Evolutionary conservation across 2,797 vertebrate species (phyloP), one percentile per base, ranked within the genome.

Genomic region (Rachycentron canadum): DNA sequence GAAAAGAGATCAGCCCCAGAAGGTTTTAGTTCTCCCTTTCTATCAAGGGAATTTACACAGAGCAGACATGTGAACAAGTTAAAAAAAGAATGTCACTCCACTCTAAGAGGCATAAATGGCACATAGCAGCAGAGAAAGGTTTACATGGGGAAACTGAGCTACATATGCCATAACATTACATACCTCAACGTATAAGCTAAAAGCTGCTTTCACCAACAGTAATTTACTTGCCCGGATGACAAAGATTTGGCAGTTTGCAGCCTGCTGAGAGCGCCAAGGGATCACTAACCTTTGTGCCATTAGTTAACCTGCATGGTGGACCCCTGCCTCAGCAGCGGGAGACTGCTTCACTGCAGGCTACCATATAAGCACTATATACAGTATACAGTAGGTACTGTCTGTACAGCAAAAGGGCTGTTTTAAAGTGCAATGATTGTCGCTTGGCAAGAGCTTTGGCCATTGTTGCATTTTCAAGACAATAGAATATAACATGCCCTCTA

Each of bases 1-100:
- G 60, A 60, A 64, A 70, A 25, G 11, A 73, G 32, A 36, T 49
- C 53, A 76, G 17, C 47, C 3, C 21, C 28, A 47, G 26, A 21
- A 62, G 53, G 45, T 23, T 62, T 36, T 57, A 58, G 67, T 45
- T 66, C 68, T n/a, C 38, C 10, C 49, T 49, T 12, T 50, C 59
- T 34, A 47, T 26, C 45, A 30, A 28, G 40, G 30, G 25, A 72
- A 40, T 40, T 50, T 4, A 30, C 32, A 57, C 56, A 26, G 36
- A 64, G 30, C 25, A n/a, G 64, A 47, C 57, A 43, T 69, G 16
- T 63, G n/a, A 63, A n/a, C 9, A 34, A 23, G 21, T 6, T 2
- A n/a, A 40, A 4, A 40, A 41, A 53, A 7, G 5, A 41, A 52
- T 23, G 11, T 12, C 12, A 26, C 12, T 50, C 7, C 30, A 43